These are phyloP conservation scores for Parazoanthus atlanticus DNA, from an alignment of 92 coral and sea anemone genomes.

Conservation along the genomic window DNA sequence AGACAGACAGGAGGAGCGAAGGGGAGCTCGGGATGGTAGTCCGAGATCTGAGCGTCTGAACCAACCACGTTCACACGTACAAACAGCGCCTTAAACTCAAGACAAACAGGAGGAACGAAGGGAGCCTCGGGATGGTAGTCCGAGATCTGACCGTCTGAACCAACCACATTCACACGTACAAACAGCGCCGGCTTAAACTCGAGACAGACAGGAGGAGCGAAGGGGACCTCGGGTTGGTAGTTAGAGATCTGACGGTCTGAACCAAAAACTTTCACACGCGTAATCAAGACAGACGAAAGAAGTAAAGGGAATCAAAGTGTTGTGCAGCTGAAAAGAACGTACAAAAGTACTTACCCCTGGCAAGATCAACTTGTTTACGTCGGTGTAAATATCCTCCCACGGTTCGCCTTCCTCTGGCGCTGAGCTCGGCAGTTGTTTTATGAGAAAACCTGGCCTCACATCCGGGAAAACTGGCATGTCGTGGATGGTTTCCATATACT, in stretches of 20 bases:
- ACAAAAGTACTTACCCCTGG: conserved; percentile 53
- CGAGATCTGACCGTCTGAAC: not conserved
- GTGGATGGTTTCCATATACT: conserved; percentile 51
- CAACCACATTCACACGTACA: not conserved
- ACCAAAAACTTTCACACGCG: not conserved
- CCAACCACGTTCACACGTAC: not conserved
- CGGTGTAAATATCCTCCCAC: conserved; percentile 45
- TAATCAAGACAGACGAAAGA: too few species aligned
- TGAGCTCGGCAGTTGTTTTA: conserved; percentile 47
- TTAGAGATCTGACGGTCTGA: too few species aligned
- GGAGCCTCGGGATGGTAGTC: too few species aligned
- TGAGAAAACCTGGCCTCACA: conserved; percentile 61
- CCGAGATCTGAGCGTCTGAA: too few species aligned
- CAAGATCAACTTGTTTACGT: conserved; percentile 45
- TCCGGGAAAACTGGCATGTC: conserved; percentile 52
- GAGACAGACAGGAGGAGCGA: too few species aligned
- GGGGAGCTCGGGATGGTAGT: too few species aligned
- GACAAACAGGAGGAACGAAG: too few species aligned
- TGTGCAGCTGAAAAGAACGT: not conserved
- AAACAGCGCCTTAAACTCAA: too few species aligned
- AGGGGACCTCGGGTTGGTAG: too few species aligned
- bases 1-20: too few species aligned
- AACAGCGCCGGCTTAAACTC: too few species aligned
- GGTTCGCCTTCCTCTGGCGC: conserved; percentile 53
- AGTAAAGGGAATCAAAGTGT: not conserved